Conservation (phyloP, 2,113 vertebrate species). For the Neomonachus schauinslandi region DNA sequence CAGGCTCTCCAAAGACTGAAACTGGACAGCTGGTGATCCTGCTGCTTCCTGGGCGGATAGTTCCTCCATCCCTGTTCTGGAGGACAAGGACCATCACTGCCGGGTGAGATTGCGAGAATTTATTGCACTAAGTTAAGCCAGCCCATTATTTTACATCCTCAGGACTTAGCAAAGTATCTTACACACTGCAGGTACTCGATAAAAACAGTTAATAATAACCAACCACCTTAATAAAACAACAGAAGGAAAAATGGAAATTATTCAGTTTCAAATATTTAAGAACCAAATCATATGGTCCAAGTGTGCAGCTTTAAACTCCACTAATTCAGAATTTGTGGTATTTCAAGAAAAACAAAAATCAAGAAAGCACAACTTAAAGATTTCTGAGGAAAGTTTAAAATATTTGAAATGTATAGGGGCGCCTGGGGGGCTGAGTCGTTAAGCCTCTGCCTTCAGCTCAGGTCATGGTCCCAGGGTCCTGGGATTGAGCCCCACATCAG, state of each 20-base stretch:
- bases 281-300: background rate
- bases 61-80: conserved; percentile 75
- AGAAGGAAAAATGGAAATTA: background rate
- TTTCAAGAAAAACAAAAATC: background rate
- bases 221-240: background rate
- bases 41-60: conserved; percentile 56
- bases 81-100: conserved; percentile 76
- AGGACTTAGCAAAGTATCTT: background rate
- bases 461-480: too few species aligned
- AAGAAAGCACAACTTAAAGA: background rate
- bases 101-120: conserved; percentile 43
- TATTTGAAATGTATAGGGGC: background rate
- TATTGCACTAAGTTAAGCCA: conserved; percentile 9
- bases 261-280: conserved; percentile 39
- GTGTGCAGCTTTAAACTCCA: background rate
- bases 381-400: background rate
- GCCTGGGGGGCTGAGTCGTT: too few species aligned
- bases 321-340: background rate
- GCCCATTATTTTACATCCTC: background rate
- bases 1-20: conserved; percentile 68
- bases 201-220: background rate
- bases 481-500: too few species aligned
- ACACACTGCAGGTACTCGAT: background rate
- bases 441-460: too few species aligned
- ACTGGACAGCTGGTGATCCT: conserved; percentile 57